phyloP scores from a whole-genome alignment of 2,888 invertebrate species.

The Scotopteryx bipunctaria region DNA sequence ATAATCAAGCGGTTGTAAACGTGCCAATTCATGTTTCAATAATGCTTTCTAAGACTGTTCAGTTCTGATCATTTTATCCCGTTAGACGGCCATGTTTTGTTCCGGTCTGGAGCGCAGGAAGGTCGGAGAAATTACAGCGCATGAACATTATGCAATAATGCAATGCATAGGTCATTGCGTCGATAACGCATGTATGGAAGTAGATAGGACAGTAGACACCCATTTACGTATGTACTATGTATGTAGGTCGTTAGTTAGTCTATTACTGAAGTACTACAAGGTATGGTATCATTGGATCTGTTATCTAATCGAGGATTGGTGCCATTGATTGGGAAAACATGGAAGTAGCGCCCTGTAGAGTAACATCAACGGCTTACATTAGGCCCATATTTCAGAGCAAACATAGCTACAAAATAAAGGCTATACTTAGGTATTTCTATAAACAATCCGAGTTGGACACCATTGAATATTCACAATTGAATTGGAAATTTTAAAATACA shows the following conservation, averaged over 20 bases:
- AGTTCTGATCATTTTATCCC: conserved; percentile 16
- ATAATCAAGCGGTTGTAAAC: background rate
- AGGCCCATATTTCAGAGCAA: no score
- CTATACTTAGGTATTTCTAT: no score
- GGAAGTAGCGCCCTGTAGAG: conserved; percentile 5
- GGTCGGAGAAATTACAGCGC: conserved; percentile 26
- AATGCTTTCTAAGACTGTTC: background rate
- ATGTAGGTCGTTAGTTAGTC: conserved; percentile 13
- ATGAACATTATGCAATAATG: conserved; percentile 24
- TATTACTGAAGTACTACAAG: background rate
- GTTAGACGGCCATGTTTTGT: conserved; percentile 27
- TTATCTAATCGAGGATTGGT: conserved; percentile 11
- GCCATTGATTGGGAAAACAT: conserved; percentile 7
- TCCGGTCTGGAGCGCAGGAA: conserved; percentile 28
- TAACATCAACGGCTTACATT: background rate
- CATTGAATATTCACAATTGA: no score
- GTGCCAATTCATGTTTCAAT: no score
- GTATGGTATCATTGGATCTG: conserved; percentile 1
- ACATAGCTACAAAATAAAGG: no score
- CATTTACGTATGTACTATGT: conserved; percentile 13
- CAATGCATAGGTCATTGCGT: conserved; percentile 27
- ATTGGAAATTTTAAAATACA: no score
- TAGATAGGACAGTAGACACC: conserved; percentile 16
- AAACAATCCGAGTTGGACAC: no score
- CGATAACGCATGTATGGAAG: conserved; percentile 24